phyloP scores from a whole-genome alignment of 2,888 invertebrate genomes.

The Brenthis ino region DNA sequence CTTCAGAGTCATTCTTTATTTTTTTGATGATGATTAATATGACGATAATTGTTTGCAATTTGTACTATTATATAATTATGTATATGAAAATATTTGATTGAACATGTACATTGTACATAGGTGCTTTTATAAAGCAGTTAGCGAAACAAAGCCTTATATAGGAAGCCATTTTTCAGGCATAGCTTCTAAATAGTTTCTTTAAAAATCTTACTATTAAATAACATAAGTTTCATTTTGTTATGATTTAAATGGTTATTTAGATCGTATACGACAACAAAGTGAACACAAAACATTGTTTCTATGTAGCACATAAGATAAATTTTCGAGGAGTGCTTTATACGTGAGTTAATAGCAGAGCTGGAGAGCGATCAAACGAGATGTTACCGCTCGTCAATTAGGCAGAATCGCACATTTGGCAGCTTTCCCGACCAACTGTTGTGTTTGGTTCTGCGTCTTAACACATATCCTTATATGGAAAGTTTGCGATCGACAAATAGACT shows the following conservation, averaged over 20 bases:
- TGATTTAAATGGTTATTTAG: background rate
- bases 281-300: constrained; percentile 10
- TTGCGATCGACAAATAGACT: constrained; percentile 13
- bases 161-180: too few relatives aligned
- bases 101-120: background rate
- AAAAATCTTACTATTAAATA: too few relatives aligned
- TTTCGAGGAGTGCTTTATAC: constrained; percentile 51
- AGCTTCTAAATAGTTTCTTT: too few relatives aligned
- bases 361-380: constrained; percentile 69
- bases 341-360: constrained; percentile 55
- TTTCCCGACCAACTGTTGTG: constrained; percentile 71
- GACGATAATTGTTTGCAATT: too few relatives aligned
- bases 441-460: constrained; percentile 43
- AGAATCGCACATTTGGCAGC: constrained; percentile 74
- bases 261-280: background rate
- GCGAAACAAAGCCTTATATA: too few relatives aligned
- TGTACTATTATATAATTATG: background rate
- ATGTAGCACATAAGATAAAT: constrained; percentile 23
- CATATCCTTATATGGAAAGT: constrained; percentile 59
- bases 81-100: background rate
- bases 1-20: too few relatives aligned
- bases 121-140: too few relatives aligned
- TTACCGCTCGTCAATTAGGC: constrained; percentile 74
- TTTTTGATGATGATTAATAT: too few relatives aligned
- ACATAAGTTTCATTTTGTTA: background rate